Conservation (phyloP, 2,113 vertebrate species). For the Panurus biarmicus region DNA sequence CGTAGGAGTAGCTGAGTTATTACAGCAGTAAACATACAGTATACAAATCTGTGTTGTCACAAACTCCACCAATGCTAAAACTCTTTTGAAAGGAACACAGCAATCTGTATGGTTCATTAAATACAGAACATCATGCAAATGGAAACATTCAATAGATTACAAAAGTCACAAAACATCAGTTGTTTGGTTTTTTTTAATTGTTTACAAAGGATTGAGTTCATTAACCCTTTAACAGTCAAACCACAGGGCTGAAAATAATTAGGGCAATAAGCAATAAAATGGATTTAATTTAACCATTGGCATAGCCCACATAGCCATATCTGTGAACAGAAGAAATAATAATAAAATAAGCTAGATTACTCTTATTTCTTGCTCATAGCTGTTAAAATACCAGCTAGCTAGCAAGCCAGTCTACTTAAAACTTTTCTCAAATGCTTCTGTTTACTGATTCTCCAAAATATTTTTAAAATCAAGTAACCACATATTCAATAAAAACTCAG, state of each 20-base stretch:
- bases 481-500: not conserved
- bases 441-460: slow-evolving; percentile 8
- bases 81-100: slow-evolving; percentile 63
- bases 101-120: slow-evolving; percentile 40
- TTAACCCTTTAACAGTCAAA: slow-evolving; percentile 68
- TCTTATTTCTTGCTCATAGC: slow-evolving; percentile 33
- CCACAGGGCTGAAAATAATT: slow-evolving; percentile 52
- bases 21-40: slow-evolving; percentile 60
- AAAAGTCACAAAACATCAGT: slow-evolving; percentile 64
- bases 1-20: slow-evolving; percentile 54
- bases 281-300: slow-evolving; percentile 24
- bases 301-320: not conserved
- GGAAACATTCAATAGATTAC: slow-evolving; percentile 68
- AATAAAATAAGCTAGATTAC: slow-evolving; percentile 24
- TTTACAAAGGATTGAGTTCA: slow-evolving; percentile 54
- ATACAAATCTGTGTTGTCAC: slow-evolving; percentile 62
- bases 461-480: not conserved
- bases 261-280: slow-evolving; percentile 32
- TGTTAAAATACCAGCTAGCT: not conserved
- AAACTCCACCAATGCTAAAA: slow-evolving; percentile 60
- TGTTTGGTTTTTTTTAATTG: not conserved
- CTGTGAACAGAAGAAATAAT: not conserved
- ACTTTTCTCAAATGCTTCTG: not conserved
- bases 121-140: slow-evolving; percentile 68
- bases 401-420: not conserved